These are phyloP conservation scores for Euschistus heros DNA, from an alignment of 1,140 invertebrate species.

Conservation along the genomic window DNA sequence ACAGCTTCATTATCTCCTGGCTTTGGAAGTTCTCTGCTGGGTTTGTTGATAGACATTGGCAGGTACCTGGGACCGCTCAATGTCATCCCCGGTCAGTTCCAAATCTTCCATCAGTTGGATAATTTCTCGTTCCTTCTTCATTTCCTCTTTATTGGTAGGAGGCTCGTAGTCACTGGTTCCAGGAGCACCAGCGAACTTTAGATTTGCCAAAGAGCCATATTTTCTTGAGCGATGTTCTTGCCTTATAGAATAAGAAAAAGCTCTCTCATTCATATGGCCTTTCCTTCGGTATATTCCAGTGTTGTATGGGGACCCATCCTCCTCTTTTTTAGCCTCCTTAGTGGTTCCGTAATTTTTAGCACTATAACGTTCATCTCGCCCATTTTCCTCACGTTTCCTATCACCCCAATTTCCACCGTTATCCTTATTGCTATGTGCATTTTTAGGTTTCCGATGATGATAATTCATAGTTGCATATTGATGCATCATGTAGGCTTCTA, in stretches of 20 bases:
- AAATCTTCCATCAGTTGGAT: slow-evolving; percentile 82
- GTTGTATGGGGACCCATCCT: slow-evolving; percentile 61
- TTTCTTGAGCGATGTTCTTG: slow-evolving; percentile 84
- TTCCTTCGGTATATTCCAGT: slow-evolving; percentile 81
- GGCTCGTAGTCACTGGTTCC: slow-evolving; percentile 31
- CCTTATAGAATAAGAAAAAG: slow-evolving; percentile 86
- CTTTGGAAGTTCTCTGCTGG: slow-evolving; percentile 25
- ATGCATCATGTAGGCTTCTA: slow-evolving; percentile 48
- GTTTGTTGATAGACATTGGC: slow-evolving; percentile 39
- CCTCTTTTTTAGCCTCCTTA: slow-evolving; percentile 24
- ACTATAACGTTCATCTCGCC: slow-evolving; percentile 11
- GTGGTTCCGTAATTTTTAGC: slow-evolving; percentile 10
- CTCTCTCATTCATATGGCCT: slow-evolving; percentile 83
- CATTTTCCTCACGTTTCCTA: slow-evolving; percentile 38
- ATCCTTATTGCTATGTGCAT: slow-evolving; percentile 34
- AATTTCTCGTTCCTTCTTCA: slow-evolving; percentile 82
- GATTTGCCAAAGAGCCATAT: slow-evolving; percentile 76
- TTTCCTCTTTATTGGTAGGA: slow-evolving; percentile 41
- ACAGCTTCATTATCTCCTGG: slow-evolving; percentile 23
- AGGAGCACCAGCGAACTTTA: slow-evolving; percentile 62
- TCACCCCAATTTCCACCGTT: slow-evolving; percentile 20
- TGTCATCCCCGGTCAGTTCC: slow-evolving; percentile 64
- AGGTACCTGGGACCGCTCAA: slow-evolving; percentile 52
- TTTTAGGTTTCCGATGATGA: slow-evolving; percentile 33
- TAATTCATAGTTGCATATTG: slow-evolving; percentile 44